Evolutionary conservation across 2,113 vertebrate species (phyloP).

Genomic region (Orthonyx spaldingii): DNA sequence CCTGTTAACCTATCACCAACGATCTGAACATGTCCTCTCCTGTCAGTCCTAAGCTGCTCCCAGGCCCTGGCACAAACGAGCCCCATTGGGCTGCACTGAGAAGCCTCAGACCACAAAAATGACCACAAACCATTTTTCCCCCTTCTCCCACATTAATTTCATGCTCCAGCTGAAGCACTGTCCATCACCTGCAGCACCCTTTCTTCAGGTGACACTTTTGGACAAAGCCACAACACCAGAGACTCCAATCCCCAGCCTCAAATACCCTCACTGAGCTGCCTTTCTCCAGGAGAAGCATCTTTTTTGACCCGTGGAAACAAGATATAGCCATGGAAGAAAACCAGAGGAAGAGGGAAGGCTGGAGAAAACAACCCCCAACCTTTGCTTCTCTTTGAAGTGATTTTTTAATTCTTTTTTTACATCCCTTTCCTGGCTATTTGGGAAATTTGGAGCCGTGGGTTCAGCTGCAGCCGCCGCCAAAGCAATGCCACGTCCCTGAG

Average conservation of each 20-base stretch:
- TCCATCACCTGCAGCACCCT: not conserved
- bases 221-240: not conserved
- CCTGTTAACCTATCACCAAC: fast-evolving
- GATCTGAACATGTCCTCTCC: fast-evolving
- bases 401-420: not conserved
- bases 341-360: not conserved
- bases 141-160: fast-evolving
- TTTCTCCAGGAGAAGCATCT: not conserved
- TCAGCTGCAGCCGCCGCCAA: fast-evolving
- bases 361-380: not conserved
- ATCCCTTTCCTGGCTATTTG: fast-evolving
- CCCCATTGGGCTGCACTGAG: fast-evolving
- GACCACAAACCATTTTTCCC: not conserved
- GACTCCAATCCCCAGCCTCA: not conserved
- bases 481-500: fast-evolving
- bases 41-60: fast-evolving
- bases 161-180: not conserved
- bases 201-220: not conserved
- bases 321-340: not conserved
- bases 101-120: not conserved
- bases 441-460: fast-evolving
- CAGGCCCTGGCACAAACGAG: not conserved
- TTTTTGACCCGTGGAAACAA: not conserved
- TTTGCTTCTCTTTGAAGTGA: not conserved
- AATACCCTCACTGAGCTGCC: fast-evolving